Percentiles rank a stretch among this genome's conserved stretches.
Evolutionary conservation across 1,140 invertebrate species (phyloP).

Genomic region (Elysia chlorotica): DNA sequence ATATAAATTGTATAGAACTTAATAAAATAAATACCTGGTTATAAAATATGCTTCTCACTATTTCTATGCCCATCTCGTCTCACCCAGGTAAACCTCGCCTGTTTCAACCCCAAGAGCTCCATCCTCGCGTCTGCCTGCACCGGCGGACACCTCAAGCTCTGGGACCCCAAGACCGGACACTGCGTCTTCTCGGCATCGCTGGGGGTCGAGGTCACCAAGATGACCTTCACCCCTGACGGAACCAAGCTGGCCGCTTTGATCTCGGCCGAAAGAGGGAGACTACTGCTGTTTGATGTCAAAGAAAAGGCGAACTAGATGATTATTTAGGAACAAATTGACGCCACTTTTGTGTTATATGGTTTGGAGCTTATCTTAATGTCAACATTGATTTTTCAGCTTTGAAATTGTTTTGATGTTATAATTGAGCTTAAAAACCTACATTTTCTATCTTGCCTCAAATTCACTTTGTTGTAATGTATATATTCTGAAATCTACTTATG

Average conservation of each 20-base stretch:
- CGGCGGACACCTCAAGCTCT: slow-evolving; percentile 2
- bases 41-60: neutral
- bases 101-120: neutral
- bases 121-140: neutral
- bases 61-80: neutral
- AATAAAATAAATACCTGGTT: neutral
- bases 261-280: slow-evolving; percentile 27
- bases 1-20: neutral
- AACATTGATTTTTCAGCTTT: no score
- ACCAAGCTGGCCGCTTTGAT: slow-evolving; percentile 31
- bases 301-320: no score
- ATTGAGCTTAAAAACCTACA: no score
- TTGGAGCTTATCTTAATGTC: no score
- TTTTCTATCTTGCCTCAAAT: no score
- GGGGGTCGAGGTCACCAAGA: slow-evolving; percentile 24
- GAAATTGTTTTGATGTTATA: no score
- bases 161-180: neutral
- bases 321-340: no score
- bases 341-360: no score
- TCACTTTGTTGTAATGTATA: no score
- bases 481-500: no score
- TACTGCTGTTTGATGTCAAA: slow-evolving; percentile 36
- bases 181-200: slow-evolving; percentile 13
- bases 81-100: neutral
- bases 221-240: slow-evolving; percentile 37